Base-by-base conservation (phyloP, 2,888 invertebrate genomes). In the Chloromyia formosa region DNA sequence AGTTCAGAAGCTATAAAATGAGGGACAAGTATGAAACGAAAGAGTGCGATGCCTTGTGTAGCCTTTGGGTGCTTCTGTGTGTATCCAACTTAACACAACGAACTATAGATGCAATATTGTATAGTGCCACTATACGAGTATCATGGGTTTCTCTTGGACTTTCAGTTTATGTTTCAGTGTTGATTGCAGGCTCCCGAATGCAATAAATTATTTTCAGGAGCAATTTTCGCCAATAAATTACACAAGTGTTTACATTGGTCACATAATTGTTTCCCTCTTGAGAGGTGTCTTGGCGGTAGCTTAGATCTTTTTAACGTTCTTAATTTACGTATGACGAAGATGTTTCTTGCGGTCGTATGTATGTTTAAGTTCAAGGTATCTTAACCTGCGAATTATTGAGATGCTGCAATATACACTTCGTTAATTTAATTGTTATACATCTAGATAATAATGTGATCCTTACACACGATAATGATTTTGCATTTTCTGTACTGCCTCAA, bases 171-270 rank as follows among this genome's bases (percentile, higher is more conserved):
- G n/a, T 35, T 35, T 40, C 35, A 62, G 16, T 27, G 62, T 40
- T 62, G 16, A 23, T 62, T 62, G 35, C 49, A 14, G 35, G 66
- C 66, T 66, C 66, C 66, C 20, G 66, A 42, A 49, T 22, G 74
- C 61, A 64, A 73, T 76, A 74, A 76, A 76, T 76, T 76, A 74
- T 73, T 72, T 73, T 35, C 71, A 56, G 42, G 62, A 58, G 74
- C 61, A 76, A 76, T 76, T 76, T 76, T 76, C 73, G 64, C 60
- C 75, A 73, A 76, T 76, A 76, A 76, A 76, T 76, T 73, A 75
- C 75, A 73, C 66, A 61, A 73, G 75, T 76, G 76, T 76, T 76
- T 76, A 76, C 76, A 75, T 76, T 76, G 76, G 68, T 68, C 76
- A 72, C 66, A 74, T 74, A 60, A 71, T 58, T 71, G 53, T 69